These are phyloP conservation scores for Rafetus swinhoei DNA, from an alignment of 2,113 vertebrate genomes.

Conservation along the genomic window DNA sequence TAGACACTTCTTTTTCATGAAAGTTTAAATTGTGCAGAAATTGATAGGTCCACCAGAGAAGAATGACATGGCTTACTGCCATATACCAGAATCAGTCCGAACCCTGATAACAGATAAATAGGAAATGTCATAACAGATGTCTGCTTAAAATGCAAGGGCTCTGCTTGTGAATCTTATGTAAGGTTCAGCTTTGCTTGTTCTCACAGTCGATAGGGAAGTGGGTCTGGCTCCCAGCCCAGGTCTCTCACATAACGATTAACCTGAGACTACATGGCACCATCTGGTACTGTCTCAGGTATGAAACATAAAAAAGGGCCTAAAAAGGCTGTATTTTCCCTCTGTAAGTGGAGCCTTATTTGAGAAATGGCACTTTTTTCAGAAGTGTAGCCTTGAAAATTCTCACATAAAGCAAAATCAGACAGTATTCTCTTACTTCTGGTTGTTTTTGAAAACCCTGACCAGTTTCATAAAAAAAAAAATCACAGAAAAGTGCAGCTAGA, in stretches of 20 bases:
- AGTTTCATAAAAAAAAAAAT: not conserved
- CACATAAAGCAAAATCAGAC: not conserved
- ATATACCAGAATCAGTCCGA: slow-evolving; percentile 45
- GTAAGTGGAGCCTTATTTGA: slow-evolving; percentile 43
- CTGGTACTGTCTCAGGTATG: slow-evolving; percentile 78
- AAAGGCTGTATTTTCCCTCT: slow-evolving; percentile 36
- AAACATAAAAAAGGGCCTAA: slow-evolving; percentile 63
- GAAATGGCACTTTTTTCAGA: not conserved
- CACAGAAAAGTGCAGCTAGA: not conserved
- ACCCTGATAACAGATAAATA: slow-evolving; percentile 49
- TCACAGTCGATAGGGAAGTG: slow-evolving; percentile 62
- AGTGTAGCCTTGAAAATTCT: not conserved
- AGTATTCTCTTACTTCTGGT: not conserved
- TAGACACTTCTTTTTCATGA: not conserved
- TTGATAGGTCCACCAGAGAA: slow-evolving; percentile 29
- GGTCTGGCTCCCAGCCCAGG: slow-evolving; percentile 76
- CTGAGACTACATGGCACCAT: slow-evolving; percentile 74
- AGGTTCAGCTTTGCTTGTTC: slow-evolving; percentile 65
- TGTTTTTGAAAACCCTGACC: not conserved
- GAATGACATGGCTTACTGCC: not conserved
- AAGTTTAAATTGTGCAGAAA: slow-evolving; percentile 42
- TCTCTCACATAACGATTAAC: slow-evolving; percentile 75
- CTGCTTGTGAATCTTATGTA: slow-evolving; percentile 67
- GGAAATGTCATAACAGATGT: slow-evolving; percentile 60
- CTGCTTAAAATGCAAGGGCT: slow-evolving; percentile 67